Conservation (phyloP, 2,113 vertebrate genomes). For the Furnarius figulus region DNA sequence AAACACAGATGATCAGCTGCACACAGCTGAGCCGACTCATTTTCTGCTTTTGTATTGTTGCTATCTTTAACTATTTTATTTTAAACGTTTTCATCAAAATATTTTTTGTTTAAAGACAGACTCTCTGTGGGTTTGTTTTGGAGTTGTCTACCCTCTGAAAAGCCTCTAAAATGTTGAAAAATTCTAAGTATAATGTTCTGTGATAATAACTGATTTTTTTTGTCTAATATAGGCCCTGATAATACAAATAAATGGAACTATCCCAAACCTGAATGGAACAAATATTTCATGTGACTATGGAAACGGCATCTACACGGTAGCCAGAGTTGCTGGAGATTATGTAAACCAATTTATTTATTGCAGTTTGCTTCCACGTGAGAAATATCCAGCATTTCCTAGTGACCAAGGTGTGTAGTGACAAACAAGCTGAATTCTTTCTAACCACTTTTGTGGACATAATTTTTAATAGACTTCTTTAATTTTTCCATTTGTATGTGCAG, state of each 20-base stretch:
- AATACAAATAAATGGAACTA: conserved; percentile 91
- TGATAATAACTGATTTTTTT: not conserved
- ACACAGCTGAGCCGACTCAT: not conserved
- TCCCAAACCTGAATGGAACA: conserved; percentile 87
- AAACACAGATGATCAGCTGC: not conserved
- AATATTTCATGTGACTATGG: conserved; percentile 91
- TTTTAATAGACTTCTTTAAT: not conserved
- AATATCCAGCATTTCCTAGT: conserved; percentile 77
- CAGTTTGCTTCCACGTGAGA: conserved; percentile 80
- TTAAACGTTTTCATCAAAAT: not conserved
- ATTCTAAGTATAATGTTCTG: not conserved
- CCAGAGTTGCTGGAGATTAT: conserved; percentile 81
- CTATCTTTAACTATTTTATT: not conserved
- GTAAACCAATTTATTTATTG: conserved; percentile 89
- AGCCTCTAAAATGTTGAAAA: not conserved
- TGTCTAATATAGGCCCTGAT: conserved; percentile 78
- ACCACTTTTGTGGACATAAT: not conserved
- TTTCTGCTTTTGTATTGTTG: not conserved
- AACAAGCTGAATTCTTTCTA: not conserved
- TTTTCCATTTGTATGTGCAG: not conserved
- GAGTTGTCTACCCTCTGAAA: not conserved
- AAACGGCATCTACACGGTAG: conserved; percentile 76
- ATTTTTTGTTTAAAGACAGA: not conserved
- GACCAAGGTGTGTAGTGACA: conserved; percentile 77
- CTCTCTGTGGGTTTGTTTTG: not conserved